phyloP scores from a whole-genome alignment of 2,113 vertebrate genomes.

The Corythaeola cristata region DNA sequence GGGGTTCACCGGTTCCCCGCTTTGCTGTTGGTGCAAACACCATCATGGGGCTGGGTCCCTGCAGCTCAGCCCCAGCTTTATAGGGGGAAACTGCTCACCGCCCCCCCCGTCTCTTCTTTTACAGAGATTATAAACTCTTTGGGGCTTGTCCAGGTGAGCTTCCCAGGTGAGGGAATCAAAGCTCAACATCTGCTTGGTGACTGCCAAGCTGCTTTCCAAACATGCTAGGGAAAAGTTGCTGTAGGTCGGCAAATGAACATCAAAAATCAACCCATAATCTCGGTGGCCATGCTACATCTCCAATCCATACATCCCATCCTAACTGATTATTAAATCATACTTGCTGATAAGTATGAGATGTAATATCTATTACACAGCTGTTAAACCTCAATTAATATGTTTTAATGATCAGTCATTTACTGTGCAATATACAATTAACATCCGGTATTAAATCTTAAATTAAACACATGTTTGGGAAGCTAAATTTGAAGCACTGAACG shows the following conservation, averaged over 20 bases:
- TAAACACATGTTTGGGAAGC: constrained; percentile 57
- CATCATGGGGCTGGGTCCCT: not conserved
- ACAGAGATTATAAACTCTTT: not conserved
- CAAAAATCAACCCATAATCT: not conserved
- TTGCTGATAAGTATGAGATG: constrained; percentile 58
- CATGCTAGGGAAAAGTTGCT: not conserved
- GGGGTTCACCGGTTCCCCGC: not conserved
- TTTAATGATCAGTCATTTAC: constrained; percentile 63
- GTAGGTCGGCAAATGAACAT: not conserved
- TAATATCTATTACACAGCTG: constrained; percentile 67
- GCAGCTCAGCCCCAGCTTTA: not conserved
- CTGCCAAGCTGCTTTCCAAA: not conserved
- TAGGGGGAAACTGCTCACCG: not conserved
- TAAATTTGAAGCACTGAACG: constrained; percentile 17
- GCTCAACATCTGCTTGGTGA: not conserved
- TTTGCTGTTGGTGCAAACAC: not conserved
- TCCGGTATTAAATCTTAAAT: constrained; percentile 51
- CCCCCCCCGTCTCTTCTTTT: not conserved
- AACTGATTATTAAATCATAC: constrained; percentile 66
- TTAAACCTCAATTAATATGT: constrained; percentile 67
- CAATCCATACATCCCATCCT: not conserved
- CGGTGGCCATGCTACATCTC: not conserved
- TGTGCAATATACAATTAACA: constrained; percentile 65
- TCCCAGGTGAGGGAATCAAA: not conserved
- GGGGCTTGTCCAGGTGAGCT: not conserved